These are phyloP conservation scores for Halocaridina rubra DNA, from an alignment of 2,888 invertebrate species.

Conservation along the genomic window DNA sequence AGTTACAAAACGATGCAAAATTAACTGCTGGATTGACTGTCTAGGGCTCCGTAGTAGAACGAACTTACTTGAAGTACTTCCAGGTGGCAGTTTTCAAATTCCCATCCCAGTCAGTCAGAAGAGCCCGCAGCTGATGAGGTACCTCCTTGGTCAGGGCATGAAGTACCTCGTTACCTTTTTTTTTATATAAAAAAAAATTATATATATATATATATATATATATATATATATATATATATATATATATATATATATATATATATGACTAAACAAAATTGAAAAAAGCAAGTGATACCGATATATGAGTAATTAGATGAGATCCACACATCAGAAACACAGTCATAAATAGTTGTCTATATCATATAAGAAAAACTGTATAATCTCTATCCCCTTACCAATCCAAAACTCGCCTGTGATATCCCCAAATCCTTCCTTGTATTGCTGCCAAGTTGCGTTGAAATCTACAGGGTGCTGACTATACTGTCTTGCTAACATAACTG, in stretches of 20 bases:
- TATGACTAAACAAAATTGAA: too few relatives aligned
- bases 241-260: slow-evolving; percentile 23
- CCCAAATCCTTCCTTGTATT: slow-evolving; percentile 58
- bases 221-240: slow-evolving; percentile 23
- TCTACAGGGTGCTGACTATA: background rate
- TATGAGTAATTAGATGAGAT: too few relatives aligned
- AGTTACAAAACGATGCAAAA: too few relatives aligned
- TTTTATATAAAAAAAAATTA: background rate
- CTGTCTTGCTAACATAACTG: slow-evolving; percentile 24
- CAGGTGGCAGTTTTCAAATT: slow-evolving; percentile 19
- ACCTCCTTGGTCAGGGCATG: slow-evolving; percentile 39
- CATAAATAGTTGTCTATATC: too few relatives aligned
- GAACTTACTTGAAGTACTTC: slow-evolving; percentile 36
- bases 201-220: slow-evolving; percentile 17
- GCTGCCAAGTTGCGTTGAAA: slow-evolving; percentile 55
- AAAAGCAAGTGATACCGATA: too few relatives aligned
- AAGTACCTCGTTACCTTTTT: slow-evolving; percentile 41
- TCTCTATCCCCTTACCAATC: slow-evolving; percentile 53
- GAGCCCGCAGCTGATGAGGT: slow-evolving; percentile 34
- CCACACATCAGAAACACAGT: too few relatives aligned
- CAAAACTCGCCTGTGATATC: slow-evolving; percentile 47
- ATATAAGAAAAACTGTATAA: too few relatives aligned
- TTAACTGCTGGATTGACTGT: too few relatives aligned
- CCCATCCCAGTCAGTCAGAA: slow-evolving; percentile 29
- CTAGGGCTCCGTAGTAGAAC: background rate